Base-by-base conservation (phyloP, 30 jellyfish, hydroid and myxozoan species). In the Cassiopea xamachana region DNA sequence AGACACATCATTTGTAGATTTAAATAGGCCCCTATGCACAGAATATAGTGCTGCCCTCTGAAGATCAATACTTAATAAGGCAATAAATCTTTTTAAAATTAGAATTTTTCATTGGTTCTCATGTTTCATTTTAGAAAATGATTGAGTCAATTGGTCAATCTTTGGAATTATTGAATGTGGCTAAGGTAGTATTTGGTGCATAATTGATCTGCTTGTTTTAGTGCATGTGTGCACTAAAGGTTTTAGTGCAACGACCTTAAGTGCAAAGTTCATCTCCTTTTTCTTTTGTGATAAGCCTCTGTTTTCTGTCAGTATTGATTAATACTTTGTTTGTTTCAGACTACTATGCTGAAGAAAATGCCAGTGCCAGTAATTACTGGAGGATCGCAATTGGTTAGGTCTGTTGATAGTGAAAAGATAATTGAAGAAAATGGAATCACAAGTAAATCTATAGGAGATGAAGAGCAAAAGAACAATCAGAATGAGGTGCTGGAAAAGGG, bases 71-170 rank as follows among this genome's bases (percentile, higher is more conserved):
- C 39, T 27, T 27, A 27, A 27, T 27, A 27, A 27, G 39, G 39
- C 39, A 27, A 27, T 27, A 27, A 27, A 27, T 27, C 39, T 27
- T 27, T 27, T 27, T 27, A 27, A 27, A 27, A 27, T 27, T 27
- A 27, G 39, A 27, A 27, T 27, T 27, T 27, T 27, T 27, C 39
- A 55, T 55, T 55, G 12, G 7, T 55, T 6, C 7, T 10, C 10
- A 10, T 3, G 7, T 64, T 64, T 64, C 2, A 17, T 82, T 75
- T 61, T 77, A 94, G 98, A 88, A 94, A 86, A 94, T 94, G 98
- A 94, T 94, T 46, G 98, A 94, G 67, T 77, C 98, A 1, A 90
- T 94, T 67, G 98, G 98, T 48, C 98, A 90, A 77, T 67, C 97
- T 13, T 69, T 94, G 62, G 98, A 94, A 87, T 89, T 94, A n/a